Evolutionary conservation across 2,888 invertebrate genomes (phyloP).

Genomic region (Drosophila neutralis): DNA sequence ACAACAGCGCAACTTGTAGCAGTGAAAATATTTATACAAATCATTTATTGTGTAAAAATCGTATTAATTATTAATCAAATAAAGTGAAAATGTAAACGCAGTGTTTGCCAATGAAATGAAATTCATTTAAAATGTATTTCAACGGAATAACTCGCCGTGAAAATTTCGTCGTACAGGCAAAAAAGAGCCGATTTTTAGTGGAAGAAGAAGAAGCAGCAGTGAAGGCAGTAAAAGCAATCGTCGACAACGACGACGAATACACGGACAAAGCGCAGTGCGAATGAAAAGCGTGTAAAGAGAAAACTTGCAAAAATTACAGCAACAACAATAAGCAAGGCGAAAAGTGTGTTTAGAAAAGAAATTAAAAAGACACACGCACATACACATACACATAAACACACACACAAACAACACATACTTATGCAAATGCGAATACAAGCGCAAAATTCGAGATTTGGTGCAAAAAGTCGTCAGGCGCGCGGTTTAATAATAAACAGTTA

Average conservation of each 20-base stretch:
- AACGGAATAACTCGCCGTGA: conserved; percentile 73
- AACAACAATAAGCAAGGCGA: conserved; percentile 69
- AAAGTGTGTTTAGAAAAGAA: conserved; percentile 81
- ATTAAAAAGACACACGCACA: conserved; percentile 74
- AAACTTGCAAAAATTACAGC: conserved; percentile 79
- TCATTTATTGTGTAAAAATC: conserved; percentile 65
- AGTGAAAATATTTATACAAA: conserved; percentile 72
- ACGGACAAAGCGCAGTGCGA: conserved; percentile 71
- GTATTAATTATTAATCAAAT: conserved; percentile 46
- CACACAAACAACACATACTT: conserved; percentile 48
- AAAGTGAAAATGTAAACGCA: conserved; percentile 57
- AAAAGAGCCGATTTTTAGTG: conserved; percentile 81
- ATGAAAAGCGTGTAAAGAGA: conserved; percentile 78
- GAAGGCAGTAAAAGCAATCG: conserved; percentile 76
- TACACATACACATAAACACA: conserved; percentile 59
- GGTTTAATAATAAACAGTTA: conserved; percentile 79
- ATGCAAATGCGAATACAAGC: conserved; percentile 56
- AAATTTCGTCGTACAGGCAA: conserved; percentile 80
- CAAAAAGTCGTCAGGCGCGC: conserved; percentile 71
- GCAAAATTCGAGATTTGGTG: conserved; percentile 68
- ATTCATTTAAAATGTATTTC: conserved; percentile 81
- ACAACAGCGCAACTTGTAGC: conserved; percentile 81
- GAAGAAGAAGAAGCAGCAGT: conserved; percentile 71
- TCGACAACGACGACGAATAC: conserved; percentile 73
- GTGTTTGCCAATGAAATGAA: conserved; percentile 74